Evolutionary conservation across 2,888 invertebrate species (phyloP).

Genomic region (Pemphredon lugubris): DNA sequence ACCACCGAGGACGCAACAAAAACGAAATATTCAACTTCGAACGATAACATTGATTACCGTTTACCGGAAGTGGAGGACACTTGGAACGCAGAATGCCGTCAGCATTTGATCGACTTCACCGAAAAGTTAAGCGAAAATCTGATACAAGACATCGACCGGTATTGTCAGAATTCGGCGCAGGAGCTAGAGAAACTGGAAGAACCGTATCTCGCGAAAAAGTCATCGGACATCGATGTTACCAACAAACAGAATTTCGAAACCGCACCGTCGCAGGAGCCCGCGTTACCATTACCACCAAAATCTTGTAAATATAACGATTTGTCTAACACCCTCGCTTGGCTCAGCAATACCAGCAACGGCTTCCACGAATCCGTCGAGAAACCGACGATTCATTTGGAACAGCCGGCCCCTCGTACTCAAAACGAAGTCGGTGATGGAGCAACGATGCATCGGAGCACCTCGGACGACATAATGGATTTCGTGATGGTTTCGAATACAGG

Average conservation of each 20-base stretch:
- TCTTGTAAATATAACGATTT: conserved; percentile 41
- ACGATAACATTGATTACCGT: conserved; percentile 19
- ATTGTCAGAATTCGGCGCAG: conserved; percentile 75
- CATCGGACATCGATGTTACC: neutral
- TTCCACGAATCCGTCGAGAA: conserved; percentile 31
- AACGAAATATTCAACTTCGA: conserved; percentile 14
- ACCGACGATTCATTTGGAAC: neutral
- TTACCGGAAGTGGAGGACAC: conserved; percentile 68
- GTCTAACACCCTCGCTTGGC: conserved; percentile 50
- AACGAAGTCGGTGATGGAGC: neutral
- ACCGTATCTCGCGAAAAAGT: neutral
- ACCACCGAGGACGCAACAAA: neutral
- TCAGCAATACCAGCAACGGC: conserved; percentile 45
- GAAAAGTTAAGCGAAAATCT: conserved; percentile 92
- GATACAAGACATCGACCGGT: conserved; percentile 87
- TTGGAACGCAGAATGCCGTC: conserved; percentile 86
- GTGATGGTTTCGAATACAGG: conserved; percentile 71
- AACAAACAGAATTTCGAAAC: conserved; percentile 8
- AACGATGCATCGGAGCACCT: conserved; percentile 53
- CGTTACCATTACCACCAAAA: conserved; percentile 17
- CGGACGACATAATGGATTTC: conserved; percentile 71
- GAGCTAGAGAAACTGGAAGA: conserved; percentile 31
- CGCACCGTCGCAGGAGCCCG: conserved; percentile 1
- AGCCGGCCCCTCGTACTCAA: neutral
- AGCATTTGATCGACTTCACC: conserved; percentile 90